A percentile compares a stretch with the other conserved stretches of the same genome.
These are phyloP conservation scores for Butastur rufipennis DNA, from an alignment of 2,113 vertebrate species.

Conservation along the genomic window DNA sequence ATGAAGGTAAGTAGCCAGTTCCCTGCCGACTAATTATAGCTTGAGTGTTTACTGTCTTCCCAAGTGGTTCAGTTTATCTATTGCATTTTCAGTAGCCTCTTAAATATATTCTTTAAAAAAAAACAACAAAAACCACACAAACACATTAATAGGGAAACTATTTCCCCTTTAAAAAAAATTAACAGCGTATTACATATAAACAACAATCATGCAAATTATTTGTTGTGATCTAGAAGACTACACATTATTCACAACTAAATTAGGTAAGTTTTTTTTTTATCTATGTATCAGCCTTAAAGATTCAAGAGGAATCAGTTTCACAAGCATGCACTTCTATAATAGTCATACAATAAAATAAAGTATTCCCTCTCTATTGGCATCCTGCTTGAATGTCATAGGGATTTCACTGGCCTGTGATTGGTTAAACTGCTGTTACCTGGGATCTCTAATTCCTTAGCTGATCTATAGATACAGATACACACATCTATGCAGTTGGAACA, in stretches of 20 bases:
- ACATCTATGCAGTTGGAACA: not conserved
- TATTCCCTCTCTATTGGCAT: not conserved
- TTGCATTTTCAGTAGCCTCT: not conserved
- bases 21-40: not conserved
- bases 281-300: not conserved
- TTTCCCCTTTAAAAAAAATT: not conserved
- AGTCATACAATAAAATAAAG: not conserved
- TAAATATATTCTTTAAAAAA: not conserved
- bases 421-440: not conserved
- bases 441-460: not conserved
- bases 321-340: not conserved
- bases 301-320: not conserved
- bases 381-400: not conserved
- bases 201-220: not conserved
- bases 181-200: not conserved
- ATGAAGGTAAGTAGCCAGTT: conserved; percentile 9
- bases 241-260: not conserved
- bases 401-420: not conserved
- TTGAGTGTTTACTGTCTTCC: not conserved
- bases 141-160: not conserved
- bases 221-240: not conserved
- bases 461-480: not conserved
- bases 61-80: not conserved
- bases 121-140: not conserved
- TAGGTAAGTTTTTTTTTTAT: not conserved